Conservation (phyloP, 2,113 vertebrate species). For the Menidia beryllina region DNA sequence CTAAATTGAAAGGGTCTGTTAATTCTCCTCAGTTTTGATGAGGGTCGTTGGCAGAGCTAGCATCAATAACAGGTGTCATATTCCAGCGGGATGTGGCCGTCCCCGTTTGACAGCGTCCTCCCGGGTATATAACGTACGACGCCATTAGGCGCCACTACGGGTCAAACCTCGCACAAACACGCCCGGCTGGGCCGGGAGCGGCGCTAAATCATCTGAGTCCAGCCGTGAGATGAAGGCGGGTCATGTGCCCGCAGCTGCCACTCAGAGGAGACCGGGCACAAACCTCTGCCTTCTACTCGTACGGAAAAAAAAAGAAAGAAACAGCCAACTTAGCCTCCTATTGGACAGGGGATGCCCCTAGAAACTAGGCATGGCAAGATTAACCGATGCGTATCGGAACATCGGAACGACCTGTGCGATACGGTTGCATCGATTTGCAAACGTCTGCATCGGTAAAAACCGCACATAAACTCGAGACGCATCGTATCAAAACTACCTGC, state of each 20-base stretch:
- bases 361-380: no score
- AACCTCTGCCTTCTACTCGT: slow-evolving; percentile 17
- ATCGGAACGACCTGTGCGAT: no score
- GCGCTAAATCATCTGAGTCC: slow-evolving; percentile 59
- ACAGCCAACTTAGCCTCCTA: neutral
- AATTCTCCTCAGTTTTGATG: slow-evolving; percentile 55
- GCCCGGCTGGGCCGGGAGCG: slow-evolving; percentile 3
- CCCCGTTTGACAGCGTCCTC: slow-evolving; percentile 53
- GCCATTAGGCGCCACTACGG: slow-evolving; percentile 62
- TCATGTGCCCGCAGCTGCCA: slow-evolving; percentile 57
- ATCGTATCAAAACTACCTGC: no score
- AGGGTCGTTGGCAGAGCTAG: slow-evolving; percentile 60
- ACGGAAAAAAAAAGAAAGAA: no score
- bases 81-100: slow-evolving; percentile 32
- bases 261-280: slow-evolving; percentile 42
- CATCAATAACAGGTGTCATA: slow-evolving; percentile 63
- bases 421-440: no score
- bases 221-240: slow-evolving; percentile 46
- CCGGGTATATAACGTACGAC: slow-evolving; percentile 55
- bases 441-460: no score
- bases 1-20: slow-evolving; percentile 62
- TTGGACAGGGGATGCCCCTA: neutral
- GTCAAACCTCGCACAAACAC: slow-evolving; percentile 59
- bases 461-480: no score
- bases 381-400: no score